These are phyloP conservation scores for Hippoglossus hippoglossus DNA, from an alignment of 2,797 vertebrate genomes.

Conservation along the genomic window DNA sequence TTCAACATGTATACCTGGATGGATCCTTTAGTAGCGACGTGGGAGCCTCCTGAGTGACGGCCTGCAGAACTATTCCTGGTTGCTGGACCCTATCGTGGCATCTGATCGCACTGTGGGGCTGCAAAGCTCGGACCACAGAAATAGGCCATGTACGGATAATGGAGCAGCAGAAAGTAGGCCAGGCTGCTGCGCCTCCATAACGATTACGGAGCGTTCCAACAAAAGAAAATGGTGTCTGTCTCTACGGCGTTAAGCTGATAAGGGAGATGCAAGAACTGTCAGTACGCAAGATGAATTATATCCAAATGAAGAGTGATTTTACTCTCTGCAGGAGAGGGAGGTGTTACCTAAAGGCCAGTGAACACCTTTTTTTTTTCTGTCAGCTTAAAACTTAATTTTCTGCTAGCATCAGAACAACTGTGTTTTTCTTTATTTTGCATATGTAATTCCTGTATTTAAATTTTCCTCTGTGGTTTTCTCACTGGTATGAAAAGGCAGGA, in stretches of 20 bases:
- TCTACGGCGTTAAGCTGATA: slow-evolving; percentile 9
- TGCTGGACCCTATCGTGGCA: slow-evolving; percentile 11
- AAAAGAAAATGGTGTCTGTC: slow-evolving; percentile 11
- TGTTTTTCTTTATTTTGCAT: no score
- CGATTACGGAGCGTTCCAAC: slow-evolving; percentile 11
- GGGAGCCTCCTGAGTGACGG: neutral
- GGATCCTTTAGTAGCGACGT: neutral
- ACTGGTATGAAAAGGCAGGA: no score
- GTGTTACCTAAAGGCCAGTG: no score
- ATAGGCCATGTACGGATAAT: slow-evolving; percentile 52
- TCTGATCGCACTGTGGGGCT: neutral
- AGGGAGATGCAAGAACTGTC: neutral
- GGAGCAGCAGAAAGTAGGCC: slow-evolving; percentile 53
- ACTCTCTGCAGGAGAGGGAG: no score
- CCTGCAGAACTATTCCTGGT: neutral
- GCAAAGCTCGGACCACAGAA: slow-evolving; percentile 29
- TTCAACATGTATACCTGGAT: neutral
- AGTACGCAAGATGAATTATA: neutral
- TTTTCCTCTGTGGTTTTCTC: neutral
- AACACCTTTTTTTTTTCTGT: no score
- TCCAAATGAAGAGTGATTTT: neutral
- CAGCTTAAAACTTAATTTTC: no score
- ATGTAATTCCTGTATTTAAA: no score
- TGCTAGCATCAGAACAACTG: no score
- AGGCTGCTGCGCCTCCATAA: neutral